Percentiles rank a stretch among this genome's conserved stretches.
These are phyloP conservation scores for Cossypha heuglini DNA, from an alignment of 2,797 vertebrate genomes.

Conservation along the genomic window DNA sequence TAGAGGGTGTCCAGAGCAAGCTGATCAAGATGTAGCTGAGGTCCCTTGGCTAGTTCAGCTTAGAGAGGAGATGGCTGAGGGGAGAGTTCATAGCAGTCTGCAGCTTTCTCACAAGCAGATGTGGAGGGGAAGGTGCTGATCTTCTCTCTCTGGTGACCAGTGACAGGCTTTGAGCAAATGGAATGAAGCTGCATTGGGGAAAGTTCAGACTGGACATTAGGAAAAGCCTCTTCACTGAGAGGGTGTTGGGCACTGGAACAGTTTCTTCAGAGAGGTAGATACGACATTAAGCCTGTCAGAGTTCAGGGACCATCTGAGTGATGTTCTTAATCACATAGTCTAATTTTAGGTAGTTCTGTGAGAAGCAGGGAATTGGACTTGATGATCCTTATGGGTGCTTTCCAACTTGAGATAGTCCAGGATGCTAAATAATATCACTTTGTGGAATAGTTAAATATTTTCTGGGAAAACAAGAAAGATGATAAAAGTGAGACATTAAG, in stretches of 20 bases:
- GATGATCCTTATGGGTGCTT: background rate
- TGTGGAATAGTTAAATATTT: background rate
- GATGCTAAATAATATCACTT: background rate
- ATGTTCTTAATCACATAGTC: background rate
- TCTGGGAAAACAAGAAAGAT: background rate
- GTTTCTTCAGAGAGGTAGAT: background rate
- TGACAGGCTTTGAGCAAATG: background rate
- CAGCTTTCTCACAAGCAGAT: background rate
- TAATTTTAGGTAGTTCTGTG: background rate
- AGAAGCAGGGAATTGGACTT: background rate
- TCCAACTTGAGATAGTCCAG: background rate
- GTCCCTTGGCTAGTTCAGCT: background rate
- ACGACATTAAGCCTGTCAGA: background rate
- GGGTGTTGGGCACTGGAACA: background rate
- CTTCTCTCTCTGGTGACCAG: background rate
- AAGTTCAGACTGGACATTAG: background rate
- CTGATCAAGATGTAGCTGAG: background rate
- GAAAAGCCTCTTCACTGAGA: background rate
- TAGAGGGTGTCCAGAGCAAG: background rate
- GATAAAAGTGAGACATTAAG: background rate
- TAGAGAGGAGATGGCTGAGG: background rate
- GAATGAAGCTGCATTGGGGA: fast-evolving
- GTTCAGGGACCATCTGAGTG: background rate
- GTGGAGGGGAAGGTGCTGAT: background rate
- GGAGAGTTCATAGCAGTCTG: background rate